These are phyloP conservation scores for Dromaius novaehollandiae DNA, from an alignment of 2,113 vertebrate genomes.

Conservation along the genomic window DNA sequence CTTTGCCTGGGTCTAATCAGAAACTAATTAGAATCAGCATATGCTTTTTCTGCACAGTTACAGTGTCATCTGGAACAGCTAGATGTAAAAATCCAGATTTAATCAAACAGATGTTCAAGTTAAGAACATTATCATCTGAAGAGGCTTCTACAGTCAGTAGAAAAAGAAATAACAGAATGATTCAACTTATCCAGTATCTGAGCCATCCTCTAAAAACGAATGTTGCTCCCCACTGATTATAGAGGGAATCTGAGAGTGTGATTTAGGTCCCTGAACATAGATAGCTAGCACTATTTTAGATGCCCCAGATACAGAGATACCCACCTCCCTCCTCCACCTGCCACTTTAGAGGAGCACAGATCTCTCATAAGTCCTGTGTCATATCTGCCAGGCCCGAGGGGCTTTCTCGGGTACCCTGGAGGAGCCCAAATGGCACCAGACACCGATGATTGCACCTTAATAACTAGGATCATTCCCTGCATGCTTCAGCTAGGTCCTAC, in stretches of 20 bases:
- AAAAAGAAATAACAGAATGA: slow-evolving; percentile 41
- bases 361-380: background rate
- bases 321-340: background rate
- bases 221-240: background rate
- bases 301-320: background rate
- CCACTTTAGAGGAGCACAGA: background rate
- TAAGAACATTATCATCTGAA: slow-evolving; percentile 54
- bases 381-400: background rate
- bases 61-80: slow-evolving; percentile 22
- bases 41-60: slow-evolving; percentile 47
- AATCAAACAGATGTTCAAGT: slow-evolving; percentile 41
- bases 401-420: background rate
- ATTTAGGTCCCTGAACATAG: background rate
- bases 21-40: slow-evolving; percentile 67
- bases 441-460: background rate
- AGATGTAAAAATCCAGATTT: slow-evolving; percentile 26
- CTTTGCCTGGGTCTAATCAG: slow-evolving; percentile 57
- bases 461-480: background rate
- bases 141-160: slow-evolving; percentile 32
- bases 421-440: background rate
- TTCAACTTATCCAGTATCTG: slow-evolving; percentile 1
- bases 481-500: background rate
- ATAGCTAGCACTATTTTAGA: background rate
- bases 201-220: background rate
- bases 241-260: background rate